Evolutionary conservation across 2,797 vertebrate species (phyloP).

Genomic region (Morelia viridis): DNA sequence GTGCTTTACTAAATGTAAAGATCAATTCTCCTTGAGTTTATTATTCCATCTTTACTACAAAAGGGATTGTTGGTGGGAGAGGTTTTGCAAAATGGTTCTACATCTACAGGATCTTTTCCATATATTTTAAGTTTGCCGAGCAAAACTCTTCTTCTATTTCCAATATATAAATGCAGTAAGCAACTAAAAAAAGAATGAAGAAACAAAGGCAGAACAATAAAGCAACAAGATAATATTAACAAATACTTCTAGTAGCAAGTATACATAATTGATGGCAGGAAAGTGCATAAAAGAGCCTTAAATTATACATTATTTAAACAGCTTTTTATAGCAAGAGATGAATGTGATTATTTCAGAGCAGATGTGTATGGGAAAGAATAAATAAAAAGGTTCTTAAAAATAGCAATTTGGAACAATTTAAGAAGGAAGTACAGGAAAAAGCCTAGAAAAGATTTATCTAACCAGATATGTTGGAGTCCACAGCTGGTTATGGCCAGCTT

Average conservation of each 20-base stretch:
- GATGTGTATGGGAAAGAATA: constrained; percentile 19
- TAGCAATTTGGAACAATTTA: not conserved
- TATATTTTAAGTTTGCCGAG: not conserved
- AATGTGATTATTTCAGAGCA: constrained; percentile 51
- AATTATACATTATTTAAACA: constrained; percentile 63
- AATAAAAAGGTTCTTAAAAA: not conserved
- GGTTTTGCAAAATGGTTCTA: rapidly evolving
- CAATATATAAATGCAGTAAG: not conserved
- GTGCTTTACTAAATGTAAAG: not conserved
- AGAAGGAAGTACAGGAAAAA: not conserved
- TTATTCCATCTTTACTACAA: not conserved
- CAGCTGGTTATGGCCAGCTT: not conserved
- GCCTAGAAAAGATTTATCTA: not conserved
- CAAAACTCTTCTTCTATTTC: not conserved
- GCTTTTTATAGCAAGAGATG: constrained; percentile 60
- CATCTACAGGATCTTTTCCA: not conserved
- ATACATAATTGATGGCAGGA: constrained; percentile 67
- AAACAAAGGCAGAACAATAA: not conserved
- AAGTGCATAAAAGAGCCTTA: constrained; percentile 47
- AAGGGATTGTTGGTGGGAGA: not conserved
- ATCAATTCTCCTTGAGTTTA: not conserved
- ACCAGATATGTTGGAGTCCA: not conserved
- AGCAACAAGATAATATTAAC: constrained; percentile 54
- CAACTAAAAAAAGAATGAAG: constrained; percentile 32
- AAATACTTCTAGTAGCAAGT: constrained; percentile 22